phyloP scores from a whole-genome alignment of 2,888 invertebrate species.

The Leptinotarsa peninsularis region DNA sequence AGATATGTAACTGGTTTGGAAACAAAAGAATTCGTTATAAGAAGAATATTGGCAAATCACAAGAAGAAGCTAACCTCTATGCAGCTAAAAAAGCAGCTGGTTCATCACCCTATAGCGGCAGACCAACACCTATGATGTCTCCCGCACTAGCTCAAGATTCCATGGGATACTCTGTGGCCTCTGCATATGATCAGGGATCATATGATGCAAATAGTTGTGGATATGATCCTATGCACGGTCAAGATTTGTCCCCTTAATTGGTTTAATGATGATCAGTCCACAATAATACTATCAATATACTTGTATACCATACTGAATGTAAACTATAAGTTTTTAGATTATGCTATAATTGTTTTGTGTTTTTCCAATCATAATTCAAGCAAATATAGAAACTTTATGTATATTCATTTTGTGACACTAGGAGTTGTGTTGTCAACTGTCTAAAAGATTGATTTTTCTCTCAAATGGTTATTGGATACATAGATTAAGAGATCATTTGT shows the following conservation, averaged over 20 bases:
- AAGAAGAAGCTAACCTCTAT: constrained; percentile 98
- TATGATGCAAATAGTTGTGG: constrained; percentile 92
- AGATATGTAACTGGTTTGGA: constrained; percentile 34
- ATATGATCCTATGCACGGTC: constrained; percentile 89
- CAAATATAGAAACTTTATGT: background rate
- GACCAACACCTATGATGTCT: constrained; percentile 95
- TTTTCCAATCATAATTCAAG: background rate
- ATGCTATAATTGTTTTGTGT: constrained; percentile 35
- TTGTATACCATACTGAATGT: constrained; percentile 35
- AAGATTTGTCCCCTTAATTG: constrained; percentile 77
- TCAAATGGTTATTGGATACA: background rate
- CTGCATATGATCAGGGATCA: constrained; percentile 90
- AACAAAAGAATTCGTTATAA: constrained; percentile 34
- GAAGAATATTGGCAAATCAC: constrained; percentile 70
- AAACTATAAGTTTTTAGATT: constrained; percentile 35
- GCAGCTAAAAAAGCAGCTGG: constrained; percentile 98
- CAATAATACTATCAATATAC: constrained; percentile 25
- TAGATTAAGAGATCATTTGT: background rate
- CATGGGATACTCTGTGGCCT: constrained; percentile 93
- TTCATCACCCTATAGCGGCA: constrained; percentile 80
- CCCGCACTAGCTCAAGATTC: constrained; percentile 93
- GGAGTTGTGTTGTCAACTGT: background rate
- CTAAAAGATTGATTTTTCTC: background rate
- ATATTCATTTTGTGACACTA: background rate
- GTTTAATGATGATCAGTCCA: constrained; percentile 30